Percentiles rank a stretch among this genome's conserved stretches.
These are phyloP conservation scores for Dasyornis broadbenti DNA, from an alignment of 2,113 vertebrate species.

Conservation along the genomic window DNA sequence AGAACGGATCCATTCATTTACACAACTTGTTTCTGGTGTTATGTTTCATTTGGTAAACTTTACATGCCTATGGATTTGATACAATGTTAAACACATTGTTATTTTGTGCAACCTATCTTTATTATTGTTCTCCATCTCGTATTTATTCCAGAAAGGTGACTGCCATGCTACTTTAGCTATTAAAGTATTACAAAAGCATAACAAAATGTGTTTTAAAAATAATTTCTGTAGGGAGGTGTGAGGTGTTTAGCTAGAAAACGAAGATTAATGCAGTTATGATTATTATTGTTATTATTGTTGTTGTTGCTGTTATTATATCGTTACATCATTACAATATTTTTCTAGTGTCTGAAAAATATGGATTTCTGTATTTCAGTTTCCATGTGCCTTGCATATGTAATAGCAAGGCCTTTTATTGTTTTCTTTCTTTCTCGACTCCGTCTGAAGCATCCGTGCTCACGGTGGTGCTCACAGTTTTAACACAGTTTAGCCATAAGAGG, in stretches of 20 bases:
- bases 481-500: slow-evolving; percentile 14
- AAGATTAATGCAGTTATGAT: not conserved
- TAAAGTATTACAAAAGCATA: not conserved
- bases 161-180: not conserved
- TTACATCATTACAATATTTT: not conserved
- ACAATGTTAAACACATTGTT: not conserved
- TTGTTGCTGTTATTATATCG: not conserved
- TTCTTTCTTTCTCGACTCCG: not conserved
- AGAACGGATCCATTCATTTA: not conserved
- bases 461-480: not conserved
- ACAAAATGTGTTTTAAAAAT: not conserved
- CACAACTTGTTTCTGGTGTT: not conserved
- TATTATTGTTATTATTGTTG: not conserved
- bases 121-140: not conserved
- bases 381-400: not conserved
- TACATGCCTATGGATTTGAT: not conserved
- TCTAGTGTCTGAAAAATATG: not conserved
- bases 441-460: not conserved
- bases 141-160: not conserved
- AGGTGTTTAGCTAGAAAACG: not conserved
- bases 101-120: not conserved
- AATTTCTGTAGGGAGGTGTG: not conserved
- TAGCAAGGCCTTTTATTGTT: not conserved
- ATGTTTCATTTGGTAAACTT: not conserved
- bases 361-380: not conserved